Evolutionary conservation across 1,140 invertebrate species (phyloP).

Genomic region (Frieseomelitta varia): DNA sequence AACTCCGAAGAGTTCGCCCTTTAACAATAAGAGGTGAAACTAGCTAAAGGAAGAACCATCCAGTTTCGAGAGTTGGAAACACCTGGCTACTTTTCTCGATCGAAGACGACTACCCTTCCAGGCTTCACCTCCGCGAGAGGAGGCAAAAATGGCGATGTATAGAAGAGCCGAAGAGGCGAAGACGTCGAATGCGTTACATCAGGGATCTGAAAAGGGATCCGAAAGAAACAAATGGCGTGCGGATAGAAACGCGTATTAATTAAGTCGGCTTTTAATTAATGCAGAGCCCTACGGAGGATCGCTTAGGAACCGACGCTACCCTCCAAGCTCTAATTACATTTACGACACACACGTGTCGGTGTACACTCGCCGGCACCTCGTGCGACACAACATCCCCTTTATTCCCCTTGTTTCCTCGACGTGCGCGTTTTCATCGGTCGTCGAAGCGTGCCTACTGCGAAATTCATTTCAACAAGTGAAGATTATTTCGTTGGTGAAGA

Average conservation of each 20-base stretch:
- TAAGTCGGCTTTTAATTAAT: slow-evolving; percentile 66
- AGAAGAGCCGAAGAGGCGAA: background rate
- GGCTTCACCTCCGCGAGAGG: too few species aligned
- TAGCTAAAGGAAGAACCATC: background rate
- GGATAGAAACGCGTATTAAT: slow-evolving; percentile 56
- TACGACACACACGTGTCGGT: slow-evolving; percentile 64
- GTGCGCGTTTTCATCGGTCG: background rate
- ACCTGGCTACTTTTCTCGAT: slow-evolving; percentile 1
- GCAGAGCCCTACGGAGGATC: slow-evolving; percentile 57
- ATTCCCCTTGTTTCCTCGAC: slow-evolving; percentile 14
- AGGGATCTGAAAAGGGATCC: background rate
- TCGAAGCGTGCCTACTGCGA: background rate
- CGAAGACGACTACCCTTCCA: background rate
- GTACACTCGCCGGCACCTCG: slow-evolving; percentile 51
- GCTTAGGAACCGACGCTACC: slow-evolving; percentile 51
- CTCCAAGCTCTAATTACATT: slow-evolving; percentile 73
- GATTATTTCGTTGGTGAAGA: background rate
- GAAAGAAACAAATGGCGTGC: background rate
- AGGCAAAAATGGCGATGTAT: too few species aligned
- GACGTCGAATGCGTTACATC: too few species aligned
- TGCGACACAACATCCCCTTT: too few species aligned
- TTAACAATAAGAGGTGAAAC: background rate
- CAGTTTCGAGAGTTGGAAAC: slow-evolving; percentile 10
- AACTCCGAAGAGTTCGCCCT: background rate
- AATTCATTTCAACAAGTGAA: background rate